Conservation (phyloP, 2,888 invertebrate species). For the Polymixis lichenea region DNA sequence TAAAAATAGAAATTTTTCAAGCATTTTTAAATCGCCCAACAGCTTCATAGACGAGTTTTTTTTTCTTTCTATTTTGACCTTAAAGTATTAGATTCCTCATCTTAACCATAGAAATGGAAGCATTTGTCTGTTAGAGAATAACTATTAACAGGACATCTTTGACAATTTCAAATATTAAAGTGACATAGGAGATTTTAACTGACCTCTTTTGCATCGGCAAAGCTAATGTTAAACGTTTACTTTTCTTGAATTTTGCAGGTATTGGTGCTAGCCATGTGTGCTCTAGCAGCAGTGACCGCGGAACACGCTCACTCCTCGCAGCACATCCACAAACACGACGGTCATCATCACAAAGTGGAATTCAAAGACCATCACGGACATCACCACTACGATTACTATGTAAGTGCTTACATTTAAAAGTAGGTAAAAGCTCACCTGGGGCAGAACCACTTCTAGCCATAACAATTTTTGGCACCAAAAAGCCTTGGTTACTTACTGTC, state of each 20-base stretch:
- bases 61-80: no score
- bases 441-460: no score
- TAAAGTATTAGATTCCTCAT: no score
- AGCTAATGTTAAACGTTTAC: not conserved
- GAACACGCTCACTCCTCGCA: slow-evolving; percentile 81
- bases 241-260: slow-evolving; percentile 25
- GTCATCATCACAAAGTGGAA: slow-evolving; percentile 59
- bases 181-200: not conserved
- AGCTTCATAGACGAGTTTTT: no score
- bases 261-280: slow-evolving; percentile 36
- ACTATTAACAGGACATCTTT: not conserved
- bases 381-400: slow-evolving; percentile 63
- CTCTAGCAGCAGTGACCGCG: slow-evolving; percentile 68
- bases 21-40: no score
- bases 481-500: not conserved
- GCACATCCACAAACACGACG: slow-evolving; percentile 71
- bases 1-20: not conserved
- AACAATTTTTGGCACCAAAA: not conserved
- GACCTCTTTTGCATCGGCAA: not conserved
- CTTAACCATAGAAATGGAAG: not conserved
- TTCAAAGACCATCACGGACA: slow-evolving; percentile 53
- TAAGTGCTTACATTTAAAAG: slow-evolving; percentile 6
- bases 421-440: no score
- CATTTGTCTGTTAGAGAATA: no score
- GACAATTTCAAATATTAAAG: not conserved